A percentile compares a stretch with the other conserved stretches of the same genome.
These are phyloP conservation scores for Bombus waltoni DNA, from an alignment of 1,140 invertebrate genomes.

Conservation along the genomic window DNA sequence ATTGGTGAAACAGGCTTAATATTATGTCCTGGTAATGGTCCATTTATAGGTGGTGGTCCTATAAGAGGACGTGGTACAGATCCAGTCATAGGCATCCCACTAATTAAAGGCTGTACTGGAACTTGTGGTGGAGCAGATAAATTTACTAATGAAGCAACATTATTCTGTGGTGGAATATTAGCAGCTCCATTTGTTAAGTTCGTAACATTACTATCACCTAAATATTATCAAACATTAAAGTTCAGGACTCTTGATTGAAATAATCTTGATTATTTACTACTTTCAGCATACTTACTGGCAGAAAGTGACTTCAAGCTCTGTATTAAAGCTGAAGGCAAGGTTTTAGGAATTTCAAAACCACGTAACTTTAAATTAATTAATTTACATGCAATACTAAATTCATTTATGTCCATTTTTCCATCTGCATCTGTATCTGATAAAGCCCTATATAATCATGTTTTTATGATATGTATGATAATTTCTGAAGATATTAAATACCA, in stretches of 20 bases:
- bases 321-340: slow-evolving; percentile 90
- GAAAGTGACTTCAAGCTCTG: slow-evolving; percentile 85
- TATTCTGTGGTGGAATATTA: slow-evolving; percentile 51
- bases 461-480: background rate
- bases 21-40: slow-evolving; percentile 65
- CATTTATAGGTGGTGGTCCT: slow-evolving; percentile 68
- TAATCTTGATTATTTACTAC: background rate
- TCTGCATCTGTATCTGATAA: slow-evolving; percentile 98
- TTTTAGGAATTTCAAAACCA: slow-evolving; percentile 94
- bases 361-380: slow-evolving; percentile 96
- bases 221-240: background rate
- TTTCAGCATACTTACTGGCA: slow-evolving; percentile 56
- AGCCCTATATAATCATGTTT: slow-evolving; percentile 84
- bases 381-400: slow-evolving; percentile 99
- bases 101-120: slow-evolving; percentile 61
- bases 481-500: slow-evolving; percentile 1
- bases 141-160: slow-evolving; percentile 62
- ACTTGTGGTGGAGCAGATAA: slow-evolving; percentile 63
- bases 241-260: background rate
- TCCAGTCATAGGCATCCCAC: slow-evolving; percentile 61
- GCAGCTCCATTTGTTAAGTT: slow-evolving; percentile 60
- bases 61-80: slow-evolving; percentile 71
- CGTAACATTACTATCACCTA: slow-evolving; percentile 39
- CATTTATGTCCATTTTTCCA: slow-evolving; percentile 97
- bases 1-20: slow-evolving; percentile 63